These are phyloP conservation scores for Crematogaster levior DNA, from an alignment of 2,888 invertebrate genomes.

Conservation along the genomic window DNA sequence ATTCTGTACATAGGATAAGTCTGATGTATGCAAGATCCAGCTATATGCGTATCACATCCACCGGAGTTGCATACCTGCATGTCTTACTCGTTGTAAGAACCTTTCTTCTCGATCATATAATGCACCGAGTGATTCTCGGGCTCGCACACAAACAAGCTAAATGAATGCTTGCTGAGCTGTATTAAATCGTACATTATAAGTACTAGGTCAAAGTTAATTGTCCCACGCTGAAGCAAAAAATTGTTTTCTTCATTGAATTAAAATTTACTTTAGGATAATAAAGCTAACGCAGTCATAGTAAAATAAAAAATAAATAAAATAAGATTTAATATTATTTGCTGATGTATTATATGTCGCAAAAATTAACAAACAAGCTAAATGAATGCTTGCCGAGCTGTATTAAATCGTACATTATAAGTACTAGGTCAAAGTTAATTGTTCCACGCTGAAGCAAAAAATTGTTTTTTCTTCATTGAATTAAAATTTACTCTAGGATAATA, in stretches of 20 bases:
- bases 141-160: neutral
- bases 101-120: conserved; percentile 13
- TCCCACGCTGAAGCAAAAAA: neutral
- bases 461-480: neutral
- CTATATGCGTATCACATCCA: neutral
- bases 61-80: neutral
- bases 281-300: neutral
- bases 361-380: neutral
- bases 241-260: neutral
- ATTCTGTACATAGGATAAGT: neutral
- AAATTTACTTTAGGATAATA: neutral
- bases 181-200: neutral
- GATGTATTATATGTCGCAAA: neutral
- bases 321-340: neutral
- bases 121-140: neutral
- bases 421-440: conserved; percentile 37
- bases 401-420: neutral
- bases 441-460: neutral
- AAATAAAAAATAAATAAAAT: neutral
- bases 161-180: neutral
- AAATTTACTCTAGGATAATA: neutral
- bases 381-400: neutral
- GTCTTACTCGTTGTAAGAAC: neutral
- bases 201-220: conserved; percentile 38
- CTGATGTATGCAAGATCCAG: neutral